phyloP scores from a whole-genome alignment of 2,888 invertebrate species.

The Biston betularia region DNA sequence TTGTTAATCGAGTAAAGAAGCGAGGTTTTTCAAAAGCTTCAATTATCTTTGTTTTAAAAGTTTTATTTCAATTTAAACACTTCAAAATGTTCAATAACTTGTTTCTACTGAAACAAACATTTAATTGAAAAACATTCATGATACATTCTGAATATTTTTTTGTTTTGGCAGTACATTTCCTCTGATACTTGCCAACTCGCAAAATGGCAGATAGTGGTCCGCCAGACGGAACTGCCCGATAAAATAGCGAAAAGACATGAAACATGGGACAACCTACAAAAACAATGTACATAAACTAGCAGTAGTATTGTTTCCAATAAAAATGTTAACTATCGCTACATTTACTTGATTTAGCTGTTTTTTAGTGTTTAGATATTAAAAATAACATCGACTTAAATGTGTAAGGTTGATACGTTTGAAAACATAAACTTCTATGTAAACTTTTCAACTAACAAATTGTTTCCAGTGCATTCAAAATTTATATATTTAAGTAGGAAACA shows the following conservation, averaged over 20 bases:
- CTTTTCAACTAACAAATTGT: too few species aligned
- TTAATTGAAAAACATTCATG: constrained; percentile 11
- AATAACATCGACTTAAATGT: too few species aligned
- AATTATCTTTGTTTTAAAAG: neutral
- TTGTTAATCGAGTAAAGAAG: too few species aligned
- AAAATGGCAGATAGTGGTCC: constrained; percentile 57
- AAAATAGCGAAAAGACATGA: constrained; percentile 56
- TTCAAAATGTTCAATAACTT: neutral
- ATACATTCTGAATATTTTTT: constrained; percentile 25
- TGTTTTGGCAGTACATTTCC: constrained; percentile 50
- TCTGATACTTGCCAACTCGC: constrained; percentile 52
- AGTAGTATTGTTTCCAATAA: constrained; percentile 7
- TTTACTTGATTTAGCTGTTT: too few species aligned
- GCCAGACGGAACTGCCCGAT: constrained; percentile 59
- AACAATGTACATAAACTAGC: neutral
- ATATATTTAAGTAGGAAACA: too few species aligned
- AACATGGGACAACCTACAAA: constrained; percentile 39
- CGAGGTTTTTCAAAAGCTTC: too few species aligned
- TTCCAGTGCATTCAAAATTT: too few species aligned
- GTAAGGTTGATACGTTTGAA: too few species aligned
- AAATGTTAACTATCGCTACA: too few species aligned
- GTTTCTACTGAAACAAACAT: neutral
- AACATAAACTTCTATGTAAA: too few species aligned
- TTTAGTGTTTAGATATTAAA: too few species aligned
- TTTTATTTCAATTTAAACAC: neutral